These are phyloP conservation scores for Mesocricetus auratus DNA, from an alignment of 2,113 vertebrate genomes.

Conservation along the genomic window DNA sequence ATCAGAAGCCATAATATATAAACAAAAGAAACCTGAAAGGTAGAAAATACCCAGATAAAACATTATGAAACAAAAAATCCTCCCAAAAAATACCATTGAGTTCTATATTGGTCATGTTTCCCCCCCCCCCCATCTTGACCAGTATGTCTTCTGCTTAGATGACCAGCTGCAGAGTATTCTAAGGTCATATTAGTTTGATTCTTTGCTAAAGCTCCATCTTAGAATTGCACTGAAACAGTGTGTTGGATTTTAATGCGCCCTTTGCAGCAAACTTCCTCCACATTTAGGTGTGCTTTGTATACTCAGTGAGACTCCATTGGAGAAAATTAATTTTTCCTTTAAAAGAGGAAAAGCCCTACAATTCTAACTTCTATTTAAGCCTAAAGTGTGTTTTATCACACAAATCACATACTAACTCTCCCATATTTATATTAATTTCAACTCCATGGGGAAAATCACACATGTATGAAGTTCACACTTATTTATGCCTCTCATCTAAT, in stretches of 20 bases:
- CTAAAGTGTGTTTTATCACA: neutral
- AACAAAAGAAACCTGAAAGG: neutral
- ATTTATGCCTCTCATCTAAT: neutral
- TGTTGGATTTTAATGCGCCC: neutral
- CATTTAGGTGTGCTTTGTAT: neutral
- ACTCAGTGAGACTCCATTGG: neutral
- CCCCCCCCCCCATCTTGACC: too few species aligned
- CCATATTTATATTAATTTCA: neutral
- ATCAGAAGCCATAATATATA: neutral
- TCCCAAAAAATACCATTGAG: neutral
- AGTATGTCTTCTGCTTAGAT: neutral
- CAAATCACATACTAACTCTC: neutral
- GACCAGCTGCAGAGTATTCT: neutral
- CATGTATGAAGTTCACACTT: neutral
- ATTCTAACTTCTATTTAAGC: neutral
- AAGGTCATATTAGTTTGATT: neutral
- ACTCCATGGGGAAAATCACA: neutral
- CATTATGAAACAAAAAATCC: neutral
- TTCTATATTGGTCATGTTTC: neutral
- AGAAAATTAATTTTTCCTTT: neutral
- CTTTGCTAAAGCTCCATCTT: neutral
- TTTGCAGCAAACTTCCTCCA: neutral
- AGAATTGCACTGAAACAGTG: neutral
- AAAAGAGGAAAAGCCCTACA: neutral
- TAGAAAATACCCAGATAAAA: neutral